phyloP scores from a whole-genome alignment of 2,797 vertebrate species.

The Syncerus caffer region DNA sequence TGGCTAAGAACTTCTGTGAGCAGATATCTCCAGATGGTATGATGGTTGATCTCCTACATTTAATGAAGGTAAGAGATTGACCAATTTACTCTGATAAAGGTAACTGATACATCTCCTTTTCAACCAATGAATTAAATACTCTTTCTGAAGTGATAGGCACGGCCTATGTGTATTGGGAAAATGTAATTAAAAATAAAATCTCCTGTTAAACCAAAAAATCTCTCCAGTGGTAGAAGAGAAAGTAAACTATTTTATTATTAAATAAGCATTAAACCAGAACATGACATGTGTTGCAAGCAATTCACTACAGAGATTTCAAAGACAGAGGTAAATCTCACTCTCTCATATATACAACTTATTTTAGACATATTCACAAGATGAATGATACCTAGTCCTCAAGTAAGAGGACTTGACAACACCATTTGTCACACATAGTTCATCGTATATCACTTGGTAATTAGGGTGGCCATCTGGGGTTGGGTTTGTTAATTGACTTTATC shows the following conservation, averaged over 20 bases:
- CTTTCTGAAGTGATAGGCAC: not conserved
- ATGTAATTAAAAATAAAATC: not conserved
- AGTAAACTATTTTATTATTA: not conserved
- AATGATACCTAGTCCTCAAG: not conserved
- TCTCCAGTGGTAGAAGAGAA: not conserved
- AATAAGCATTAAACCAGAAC: not conserved
- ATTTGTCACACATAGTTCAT: not conserved
- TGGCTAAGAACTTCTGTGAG: not conserved
- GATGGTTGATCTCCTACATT: not conserved
- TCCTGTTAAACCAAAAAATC: not conserved
- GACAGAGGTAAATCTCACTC: not conserved
- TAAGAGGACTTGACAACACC: not conserved
- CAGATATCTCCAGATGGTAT: not conserved
- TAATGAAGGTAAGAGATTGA: not conserved
- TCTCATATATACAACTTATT: not conserved
- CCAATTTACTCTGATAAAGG: not conserved
- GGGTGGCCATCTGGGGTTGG: not conserved
- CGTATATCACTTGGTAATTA: not conserved
- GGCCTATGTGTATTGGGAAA: not conserved
- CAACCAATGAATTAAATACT: not conserved
- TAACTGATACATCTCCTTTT: not conserved
- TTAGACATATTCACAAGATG: not conserved
- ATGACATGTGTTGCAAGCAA: not conserved
- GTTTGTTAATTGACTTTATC: not conserved
- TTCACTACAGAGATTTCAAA: not conserved